phyloP scores from a whole-genome alignment of 2,888 invertebrate genomes.

The Hypolimnas misippus region DNA sequence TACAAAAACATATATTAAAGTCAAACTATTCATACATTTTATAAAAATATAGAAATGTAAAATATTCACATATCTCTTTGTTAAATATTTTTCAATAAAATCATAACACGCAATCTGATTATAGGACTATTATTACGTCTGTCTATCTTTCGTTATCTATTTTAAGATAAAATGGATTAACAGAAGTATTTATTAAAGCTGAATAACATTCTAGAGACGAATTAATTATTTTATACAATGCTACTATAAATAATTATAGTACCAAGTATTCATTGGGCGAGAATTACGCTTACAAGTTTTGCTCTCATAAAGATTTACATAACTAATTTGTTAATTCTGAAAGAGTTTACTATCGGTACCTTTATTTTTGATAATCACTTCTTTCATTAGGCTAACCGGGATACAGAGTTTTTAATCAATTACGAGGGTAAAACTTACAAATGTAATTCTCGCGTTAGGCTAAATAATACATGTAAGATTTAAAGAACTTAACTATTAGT shows the following conservation, averaged over 20 bases:
- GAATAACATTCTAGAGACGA: slow-evolving; percentile 6
- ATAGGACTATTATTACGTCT: neutral
- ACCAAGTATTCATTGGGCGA: no score
- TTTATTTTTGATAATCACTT: no score
- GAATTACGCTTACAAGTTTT: no score
- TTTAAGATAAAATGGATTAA: slow-evolving; percentile 32
- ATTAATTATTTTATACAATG: neutral
- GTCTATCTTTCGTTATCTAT: slow-evolving; percentile 29
- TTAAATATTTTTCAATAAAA: neutral
- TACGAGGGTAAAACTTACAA: no score
- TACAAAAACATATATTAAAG: neutral
- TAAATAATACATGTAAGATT: no score
- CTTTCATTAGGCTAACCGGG: no score
- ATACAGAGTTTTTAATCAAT: no score
- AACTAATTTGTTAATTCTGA: no score
- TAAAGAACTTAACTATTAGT: no score
- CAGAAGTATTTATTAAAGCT: slow-evolving; percentile 20
- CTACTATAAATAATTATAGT: neutral
- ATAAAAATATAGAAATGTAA: neutral
- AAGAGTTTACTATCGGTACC: no score
- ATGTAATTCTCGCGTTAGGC: no score
- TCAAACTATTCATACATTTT: neutral
- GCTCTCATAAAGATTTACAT: no score
- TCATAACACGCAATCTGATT: slow-evolving; percentile 1
- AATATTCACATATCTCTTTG: neutral